These are phyloP conservation scores for Heloderma charlesbogerti DNA, from an alignment of 2,113 vertebrate species.

Conservation along the genomic window DNA sequence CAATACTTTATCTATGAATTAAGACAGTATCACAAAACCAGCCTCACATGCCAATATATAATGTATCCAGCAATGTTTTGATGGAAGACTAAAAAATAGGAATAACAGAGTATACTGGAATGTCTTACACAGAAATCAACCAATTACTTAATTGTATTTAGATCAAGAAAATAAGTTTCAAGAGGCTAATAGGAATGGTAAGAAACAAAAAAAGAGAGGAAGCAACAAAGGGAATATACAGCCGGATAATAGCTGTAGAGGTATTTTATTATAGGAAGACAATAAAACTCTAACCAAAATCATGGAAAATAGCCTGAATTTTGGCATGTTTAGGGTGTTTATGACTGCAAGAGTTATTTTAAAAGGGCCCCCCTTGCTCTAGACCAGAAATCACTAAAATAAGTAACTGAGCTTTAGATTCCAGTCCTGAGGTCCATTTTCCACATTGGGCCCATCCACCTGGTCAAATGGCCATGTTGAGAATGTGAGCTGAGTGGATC, in stretches of 20 bases:
- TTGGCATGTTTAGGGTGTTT: background rate
- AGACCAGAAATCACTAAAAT: background rate
- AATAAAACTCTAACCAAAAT: background rate
- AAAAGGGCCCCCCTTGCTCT: background rate
- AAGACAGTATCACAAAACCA: background rate
- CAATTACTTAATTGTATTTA: background rate
- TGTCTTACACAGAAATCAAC: background rate
- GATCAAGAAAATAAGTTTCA: constrained; percentile 7
- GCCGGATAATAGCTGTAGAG: background rate
- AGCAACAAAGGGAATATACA: background rate
- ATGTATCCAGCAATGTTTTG: background rate
- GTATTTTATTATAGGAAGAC: background rate
- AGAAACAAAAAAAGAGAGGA: background rate
- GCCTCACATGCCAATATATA: background rate
- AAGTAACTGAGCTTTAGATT: background rate
- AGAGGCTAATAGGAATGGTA: background rate
- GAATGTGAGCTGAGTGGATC: background rate
- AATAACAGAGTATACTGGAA: background rate
- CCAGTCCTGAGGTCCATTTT: background rate
- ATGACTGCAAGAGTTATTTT: background rate
- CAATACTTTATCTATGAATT: background rate
- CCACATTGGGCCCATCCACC: background rate
- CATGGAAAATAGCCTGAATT: background rate
- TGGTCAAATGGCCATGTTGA: background rate
- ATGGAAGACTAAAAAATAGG: background rate